Base-by-base conservation (phyloP, 2,888 invertebrate species). In the Ceraclea dissimilis region DNA sequence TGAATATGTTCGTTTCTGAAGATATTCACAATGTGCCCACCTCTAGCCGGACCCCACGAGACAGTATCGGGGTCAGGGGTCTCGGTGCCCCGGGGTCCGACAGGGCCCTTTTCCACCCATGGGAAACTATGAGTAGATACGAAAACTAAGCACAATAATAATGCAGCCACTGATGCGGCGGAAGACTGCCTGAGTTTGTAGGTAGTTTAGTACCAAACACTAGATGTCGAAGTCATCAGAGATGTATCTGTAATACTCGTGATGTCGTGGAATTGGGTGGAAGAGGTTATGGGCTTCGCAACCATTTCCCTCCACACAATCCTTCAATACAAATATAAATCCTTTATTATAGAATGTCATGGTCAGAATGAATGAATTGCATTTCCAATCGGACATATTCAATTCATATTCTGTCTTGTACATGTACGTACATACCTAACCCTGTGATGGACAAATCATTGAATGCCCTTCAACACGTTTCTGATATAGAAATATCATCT, bases 11-110 rank as follows among this genome's bases (percentile, higher is more conserved):
- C 26, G 10, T 26, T 26, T 26, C 26, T 10, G 10, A 10, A 26
- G 4, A 26, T 26, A 10, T 26, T 26, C 26, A 26, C 5, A 26
- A 6, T 26, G 26, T 26, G 10, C 4, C 26, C 39, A 39, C 39
- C 13, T 39, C 13, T 39, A 39, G 39, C 39, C 16, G 39, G 39
- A 39, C 39, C 39, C 39, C 39, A 39, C 39, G 39, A 39, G 39
- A 39, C 39, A 39, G 39, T n/a, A 39, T 39, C 39, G 11, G 47
- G 47, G 47, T 47, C 47, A 47, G 47, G 20, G 47, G 47, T 47
- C 47, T 20, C 47, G 47, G 47, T 10, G 47, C 47, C 19, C 47
- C 47, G 47, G 47, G 47, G 47, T 18, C 17, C 47, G 47, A 16
- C 16, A 47, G 47, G 16, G 47, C 19, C 47, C 20, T 13, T 43